phyloP scores from a whole-genome alignment of 2,888 invertebrate species.

The Bellardia pandia region DNA sequence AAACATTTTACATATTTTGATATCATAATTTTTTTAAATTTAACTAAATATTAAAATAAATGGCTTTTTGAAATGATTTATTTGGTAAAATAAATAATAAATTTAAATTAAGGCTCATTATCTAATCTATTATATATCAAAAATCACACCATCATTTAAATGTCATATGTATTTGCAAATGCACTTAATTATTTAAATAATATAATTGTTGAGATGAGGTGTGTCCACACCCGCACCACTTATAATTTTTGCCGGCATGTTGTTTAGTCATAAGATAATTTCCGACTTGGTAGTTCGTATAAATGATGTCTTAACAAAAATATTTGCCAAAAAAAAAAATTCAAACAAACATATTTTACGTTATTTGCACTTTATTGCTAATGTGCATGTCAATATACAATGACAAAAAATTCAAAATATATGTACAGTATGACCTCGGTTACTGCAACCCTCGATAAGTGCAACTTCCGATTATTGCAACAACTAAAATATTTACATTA shows the following conservation, averaged over 20 bases:
- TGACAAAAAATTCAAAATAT: conserved; percentile 14
- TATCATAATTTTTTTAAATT: no score
- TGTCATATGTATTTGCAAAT: background rate
- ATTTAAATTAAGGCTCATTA: background rate
- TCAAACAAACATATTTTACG: conserved; percentile 19
- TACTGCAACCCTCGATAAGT: no score
- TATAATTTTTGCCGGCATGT: background rate
- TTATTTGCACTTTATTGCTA: conserved; percentile 44
- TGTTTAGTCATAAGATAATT: conserved; percentile 13
- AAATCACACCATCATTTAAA: background rate
- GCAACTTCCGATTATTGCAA: no score
- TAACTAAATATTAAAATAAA: no score
- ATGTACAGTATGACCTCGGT: no score
- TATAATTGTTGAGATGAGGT: background rate
- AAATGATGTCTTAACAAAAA: conserved; percentile 33
- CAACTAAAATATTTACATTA: no score
- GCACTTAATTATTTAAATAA: conserved; percentile 15
- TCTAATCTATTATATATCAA: background rate
- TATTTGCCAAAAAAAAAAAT: conserved; percentile 28
- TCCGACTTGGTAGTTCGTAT: background rate
- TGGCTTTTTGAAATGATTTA: no score
- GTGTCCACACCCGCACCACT: background rate
- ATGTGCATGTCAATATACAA: conserved; percentile 41
- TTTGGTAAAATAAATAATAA: background rate
- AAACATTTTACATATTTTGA: no score